These are phyloP conservation scores for Gracilinanus agilis DNA, from an alignment of 2,113 vertebrate genomes.

Conservation along the genomic window DNA sequence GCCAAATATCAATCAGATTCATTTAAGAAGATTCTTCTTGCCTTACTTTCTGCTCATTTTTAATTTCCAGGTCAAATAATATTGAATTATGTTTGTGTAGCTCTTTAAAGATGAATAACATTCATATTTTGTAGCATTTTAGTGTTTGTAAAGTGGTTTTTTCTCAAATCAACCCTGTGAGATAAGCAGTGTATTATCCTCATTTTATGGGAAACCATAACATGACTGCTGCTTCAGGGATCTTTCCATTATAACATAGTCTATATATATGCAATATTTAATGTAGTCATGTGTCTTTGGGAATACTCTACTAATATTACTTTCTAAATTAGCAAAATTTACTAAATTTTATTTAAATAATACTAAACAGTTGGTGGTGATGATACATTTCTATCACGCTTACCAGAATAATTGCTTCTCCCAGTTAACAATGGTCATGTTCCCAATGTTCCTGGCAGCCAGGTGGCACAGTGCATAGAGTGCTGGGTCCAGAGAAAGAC, in stretches of 20 bases:
- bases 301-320: not conserved
- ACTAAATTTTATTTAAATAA: no score
- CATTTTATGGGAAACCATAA: not conserved
- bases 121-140: not conserved
- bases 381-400: not conserved
- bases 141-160: not conserved
- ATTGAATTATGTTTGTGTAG: not conserved
- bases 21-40: not conserved
- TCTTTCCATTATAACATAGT: not conserved
- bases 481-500: no score
- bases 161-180: not conserved
- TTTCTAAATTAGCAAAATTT: not conserved
- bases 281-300: not conserved
- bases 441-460: not conserved
- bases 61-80: not conserved
- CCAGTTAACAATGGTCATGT: not conserved
- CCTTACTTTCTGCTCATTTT: not conserved
- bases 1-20: not conserved
- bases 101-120: not conserved
- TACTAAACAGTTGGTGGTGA: not conserved
- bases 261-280: not conserved
- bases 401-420: not conserved
- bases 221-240: not conserved
- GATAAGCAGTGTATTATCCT: not conserved
- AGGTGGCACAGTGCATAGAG: no score